Base-by-base conservation (phyloP, 2,113 vertebrate genomes). In the Xyliphius kryptos region DNA sequence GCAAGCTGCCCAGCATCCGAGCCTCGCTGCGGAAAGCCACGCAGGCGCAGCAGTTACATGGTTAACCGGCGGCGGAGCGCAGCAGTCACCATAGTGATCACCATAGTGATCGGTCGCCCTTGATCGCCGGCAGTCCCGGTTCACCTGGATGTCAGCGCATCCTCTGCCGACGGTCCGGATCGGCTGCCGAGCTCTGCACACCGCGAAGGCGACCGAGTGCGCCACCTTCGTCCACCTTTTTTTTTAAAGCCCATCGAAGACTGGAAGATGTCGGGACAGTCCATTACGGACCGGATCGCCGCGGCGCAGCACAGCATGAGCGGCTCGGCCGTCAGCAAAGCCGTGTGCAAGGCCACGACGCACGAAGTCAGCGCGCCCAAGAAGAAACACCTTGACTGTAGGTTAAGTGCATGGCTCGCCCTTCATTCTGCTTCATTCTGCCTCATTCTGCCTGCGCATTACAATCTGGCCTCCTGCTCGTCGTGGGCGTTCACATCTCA, bases 351-450 rank as follows among this genome's bases (percentile, higher is more conserved):
- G 79, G 89, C 91, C 72, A 92, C 90, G 60, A 93, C 91, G 26
- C 91, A 93, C 58, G 91, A 93, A 83, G 86, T 91, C 75, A 92
- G 90, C 79, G 91, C 90, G 63, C 91, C 91, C 74, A 93, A 93
- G 83, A 92, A 92, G 86, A 93, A 92, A 60, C 91, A 93, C 79
- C 86, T 93, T 14, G 91, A 92, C 80, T 92, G 91, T 92, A 84
- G 92, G 90, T 94, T 73, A 66, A 73, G 37, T 53, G 32, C 41
- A 50, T 16, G 62, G 44, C 60, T 59, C 20, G 26, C 46, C 51
- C 70, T 43, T 51, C 66, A 57, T 51, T 20, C 36, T 54, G 70
- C 50, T 61, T 37, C 20, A 14, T 62, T 13, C 14, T 22, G 44
- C 61, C n/a, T 6, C 14, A 6, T n/a, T n/a, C n/a, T n/a, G 14